Evolutionary conservation across 2,888 invertebrate species (phyloP), one percentile per base, ranked within the genome.

Genomic region (Acronicta leporina): DNA sequence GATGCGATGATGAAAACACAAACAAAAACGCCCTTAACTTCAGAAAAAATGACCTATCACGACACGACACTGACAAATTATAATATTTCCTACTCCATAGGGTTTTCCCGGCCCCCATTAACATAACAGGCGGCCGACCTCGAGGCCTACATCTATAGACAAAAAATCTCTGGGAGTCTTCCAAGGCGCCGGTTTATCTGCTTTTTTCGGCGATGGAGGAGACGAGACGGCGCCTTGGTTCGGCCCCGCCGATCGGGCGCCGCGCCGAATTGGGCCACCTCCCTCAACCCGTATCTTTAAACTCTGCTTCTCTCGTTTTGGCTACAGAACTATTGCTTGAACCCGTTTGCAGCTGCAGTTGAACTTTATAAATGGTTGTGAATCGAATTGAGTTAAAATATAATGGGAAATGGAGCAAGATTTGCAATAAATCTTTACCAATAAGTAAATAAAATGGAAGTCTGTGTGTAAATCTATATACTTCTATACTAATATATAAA

Each of bases 91-190:
- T 82, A 82, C 86, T 85, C 82, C 88, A 89, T 91, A 91, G 88
- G 91, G 88, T 88, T 89, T 86, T 83, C 87, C 87, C 85, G 80
- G 84, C 79, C 82, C 78, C 87, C 80, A 92, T 93, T 92, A 94
- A 86, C 91, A 94, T 93, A 93, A 92, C 88, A 56, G 58, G 54
- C 61, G 60, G 82, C 80, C 83, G 94, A 90, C 94, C 94, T 92
- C 94, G 90, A 87, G 73, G 89, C 91, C 90, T 89, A 91, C 85
- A 89, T 91, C 87, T 83, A 86, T 83, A 87, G 81, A 85, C 87
- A 92, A 92, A 93, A 93, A 93, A 89, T 84, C 81, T 85, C 93
- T 94, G 94, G 94, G 92, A 76, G 79, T 74, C 86, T 87, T 94
- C 94, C 94, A 94, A 93, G 87, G 85, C 87, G 86, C 81, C 85